Evolutionary conservation across 2,888 invertebrate species (phyloP).

Genomic region (Tetramorium bicarinatum): DNA sequence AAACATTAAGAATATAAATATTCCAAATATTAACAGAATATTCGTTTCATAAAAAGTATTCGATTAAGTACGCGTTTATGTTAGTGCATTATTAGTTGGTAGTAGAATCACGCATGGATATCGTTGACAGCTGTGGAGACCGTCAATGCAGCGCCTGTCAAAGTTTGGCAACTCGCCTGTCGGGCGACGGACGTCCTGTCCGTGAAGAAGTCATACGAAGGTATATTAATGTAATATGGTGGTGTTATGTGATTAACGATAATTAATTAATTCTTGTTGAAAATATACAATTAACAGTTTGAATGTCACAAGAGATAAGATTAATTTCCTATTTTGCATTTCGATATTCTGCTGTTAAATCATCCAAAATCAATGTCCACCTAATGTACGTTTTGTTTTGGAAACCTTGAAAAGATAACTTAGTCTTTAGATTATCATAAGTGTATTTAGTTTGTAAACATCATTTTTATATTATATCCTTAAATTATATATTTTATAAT

Average conservation of each 20-base stretch:
- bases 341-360: background rate
- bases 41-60: slow-evolving; percentile 7
- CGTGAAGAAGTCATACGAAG: slow-evolving; percentile 84
- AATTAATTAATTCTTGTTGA: slow-evolving; percentile 10
- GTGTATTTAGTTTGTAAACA: background rate
- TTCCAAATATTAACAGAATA: background rate
- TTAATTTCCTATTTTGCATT: background rate
- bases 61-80: slow-evolving; percentile 29
- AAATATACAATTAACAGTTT: slow-evolving; percentile 7
- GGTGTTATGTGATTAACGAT: slow-evolving; percentile 36
- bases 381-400: slow-evolving; percentile 8
- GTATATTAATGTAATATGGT: slow-evolving; percentile 78
- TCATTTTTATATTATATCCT: background rate
- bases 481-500: background rate
- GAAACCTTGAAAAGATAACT: background rate
- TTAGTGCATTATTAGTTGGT: slow-evolving; percentile 69
- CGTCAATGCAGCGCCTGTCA: slow-evolving; percentile 85
- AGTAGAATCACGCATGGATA: slow-evolving; percentile 82
- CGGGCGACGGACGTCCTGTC: slow-evolving; percentile 83
- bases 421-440: background rate
- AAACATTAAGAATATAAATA: background rate
- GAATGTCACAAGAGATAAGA: background rate
- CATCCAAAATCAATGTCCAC: background rate
- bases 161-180: slow-evolving; percentile 84
- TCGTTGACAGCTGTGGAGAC: slow-evolving; percentile 84